Conservation (phyloP, 1,140 invertebrate species). For the Pseudomyrmex gracilis region DNA sequence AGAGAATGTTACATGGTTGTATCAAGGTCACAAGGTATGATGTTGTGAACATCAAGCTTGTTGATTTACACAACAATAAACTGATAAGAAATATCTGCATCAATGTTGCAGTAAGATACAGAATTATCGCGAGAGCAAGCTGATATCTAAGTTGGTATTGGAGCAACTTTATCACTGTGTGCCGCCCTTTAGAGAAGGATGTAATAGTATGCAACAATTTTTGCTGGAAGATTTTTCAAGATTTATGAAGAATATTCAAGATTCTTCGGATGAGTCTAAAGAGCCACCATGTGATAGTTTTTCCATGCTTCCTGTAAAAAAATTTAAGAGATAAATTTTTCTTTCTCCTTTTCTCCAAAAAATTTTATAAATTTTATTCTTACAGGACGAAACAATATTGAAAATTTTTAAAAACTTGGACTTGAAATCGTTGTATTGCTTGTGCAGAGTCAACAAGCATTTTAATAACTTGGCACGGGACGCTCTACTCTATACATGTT, state of each 20-base stretch:
- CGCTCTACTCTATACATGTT: slow-evolving; percentile 90
- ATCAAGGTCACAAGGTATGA: slow-evolving; percentile 80
- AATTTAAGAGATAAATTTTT: background rate
- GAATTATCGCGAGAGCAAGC: slow-evolving; percentile 81
- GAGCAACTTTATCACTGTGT: slow-evolving; percentile 80
- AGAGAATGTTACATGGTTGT: slow-evolving; percentile 80
- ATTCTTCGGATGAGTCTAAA: slow-evolving; percentile 68
- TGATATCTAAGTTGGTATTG: slow-evolving; percentile 79
- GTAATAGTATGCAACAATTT: slow-evolving; percentile 83
- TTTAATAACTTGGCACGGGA: slow-evolving; percentile 92
- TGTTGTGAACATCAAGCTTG: background rate
- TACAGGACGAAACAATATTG: slow-evolving; percentile 90
- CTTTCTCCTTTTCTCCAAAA: background rate
- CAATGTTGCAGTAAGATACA: slow-evolving; percentile 77
- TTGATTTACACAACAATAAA: background rate
- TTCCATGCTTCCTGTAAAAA: slow-evolving; percentile 82
- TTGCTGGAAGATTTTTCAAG: slow-evolving; percentile 84
- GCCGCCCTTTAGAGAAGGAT: slow-evolving; percentile 83
- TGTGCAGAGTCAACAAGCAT: slow-evolving; percentile 91
- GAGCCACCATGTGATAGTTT: slow-evolving; percentile 80
- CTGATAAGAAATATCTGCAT: slow-evolving; percentile 24
- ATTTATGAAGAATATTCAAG: slow-evolving; percentile 80
- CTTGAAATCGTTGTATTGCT: slow-evolving; percentile 90
- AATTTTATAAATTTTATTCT: slow-evolving; percentile 65
- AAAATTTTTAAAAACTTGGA: slow-evolving; percentile 92